Conservation (phyloP, 2,113 vertebrate species). For the Mormyrus iriodes region DNA sequence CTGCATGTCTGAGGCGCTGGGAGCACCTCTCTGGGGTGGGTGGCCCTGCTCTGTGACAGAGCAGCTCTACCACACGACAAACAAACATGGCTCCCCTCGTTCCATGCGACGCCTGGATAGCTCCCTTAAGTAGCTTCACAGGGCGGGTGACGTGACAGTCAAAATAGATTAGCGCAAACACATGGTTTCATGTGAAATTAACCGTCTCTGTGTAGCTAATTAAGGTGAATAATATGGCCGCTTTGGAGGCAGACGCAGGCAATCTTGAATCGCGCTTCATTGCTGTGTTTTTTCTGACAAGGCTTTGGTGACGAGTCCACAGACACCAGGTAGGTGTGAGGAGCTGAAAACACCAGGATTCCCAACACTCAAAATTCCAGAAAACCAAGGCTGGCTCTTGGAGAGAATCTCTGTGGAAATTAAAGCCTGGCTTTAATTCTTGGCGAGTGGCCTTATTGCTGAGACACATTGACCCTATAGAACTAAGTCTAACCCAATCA, state of each 20-base stretch:
- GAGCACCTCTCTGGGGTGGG: background rate
- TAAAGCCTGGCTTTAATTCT: background rate
- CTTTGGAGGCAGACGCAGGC: background rate
- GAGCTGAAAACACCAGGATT: background rate
- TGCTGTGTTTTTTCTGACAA: background rate
- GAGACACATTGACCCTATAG: background rate
- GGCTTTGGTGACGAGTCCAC: background rate
- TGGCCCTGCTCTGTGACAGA: background rate
- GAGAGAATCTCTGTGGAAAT: background rate
- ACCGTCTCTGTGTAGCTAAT: slow-evolving; percentile 6
- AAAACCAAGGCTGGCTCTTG: background rate
- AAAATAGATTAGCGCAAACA: slow-evolving; percentile 5
- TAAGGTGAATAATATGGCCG: slow-evolving; percentile 12
- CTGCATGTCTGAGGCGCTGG: background rate
- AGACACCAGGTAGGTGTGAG: background rate
- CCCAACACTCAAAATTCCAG: background rate
- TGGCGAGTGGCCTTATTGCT: background rate
- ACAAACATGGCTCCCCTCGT: background rate
- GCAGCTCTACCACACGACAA: background rate
- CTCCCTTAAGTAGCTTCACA: background rate
- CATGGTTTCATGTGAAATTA: slow-evolving; percentile 14
- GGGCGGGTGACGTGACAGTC: background rate
- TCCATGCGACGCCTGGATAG: background rate
- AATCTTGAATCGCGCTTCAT: background rate
- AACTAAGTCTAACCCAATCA: background rate